A percentile compares a stretch with the other conserved stretches of the same genome.
Conservation (phyloP, 2,797 vertebrate genomes). For the Dicrostonyx torquatus region DNA sequence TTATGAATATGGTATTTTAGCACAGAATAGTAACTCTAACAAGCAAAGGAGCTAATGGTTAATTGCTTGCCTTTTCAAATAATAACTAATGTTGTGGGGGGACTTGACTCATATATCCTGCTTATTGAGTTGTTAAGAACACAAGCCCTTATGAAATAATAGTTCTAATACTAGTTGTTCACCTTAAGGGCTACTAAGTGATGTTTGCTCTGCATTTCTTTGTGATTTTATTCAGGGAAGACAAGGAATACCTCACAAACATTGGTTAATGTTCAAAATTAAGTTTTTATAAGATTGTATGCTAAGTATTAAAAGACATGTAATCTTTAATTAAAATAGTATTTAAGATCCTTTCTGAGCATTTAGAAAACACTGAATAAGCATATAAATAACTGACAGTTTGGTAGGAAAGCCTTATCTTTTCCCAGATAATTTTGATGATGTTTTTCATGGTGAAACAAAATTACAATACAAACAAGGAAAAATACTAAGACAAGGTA, state of each 20-base stretch:
- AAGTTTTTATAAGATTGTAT: background rate
- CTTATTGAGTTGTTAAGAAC: background rate
- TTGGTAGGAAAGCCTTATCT: background rate
- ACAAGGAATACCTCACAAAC: background rate
- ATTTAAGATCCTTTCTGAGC: background rate
- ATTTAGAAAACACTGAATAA: background rate
- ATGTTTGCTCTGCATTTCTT: background rate
- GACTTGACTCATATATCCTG: too few relatives aligned
- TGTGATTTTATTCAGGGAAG: background rate
- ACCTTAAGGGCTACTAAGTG: background rate
- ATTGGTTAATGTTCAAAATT: background rate
- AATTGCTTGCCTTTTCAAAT: background rate
- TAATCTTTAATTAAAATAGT: background rate
- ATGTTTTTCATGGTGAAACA: background rate
- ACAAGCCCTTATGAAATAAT: background rate
- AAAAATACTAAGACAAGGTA: background rate
- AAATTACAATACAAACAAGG: background rate
- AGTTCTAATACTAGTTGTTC: background rate
- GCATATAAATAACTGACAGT: background rate
- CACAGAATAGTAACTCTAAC: background rate
- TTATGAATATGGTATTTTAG: background rate
- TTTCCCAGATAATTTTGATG: background rate
- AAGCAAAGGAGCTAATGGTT: background rate
- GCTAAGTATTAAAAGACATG: background rate
- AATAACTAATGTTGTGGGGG: too few relatives aligned